A percentile compares a stretch with the other conserved stretches of the same genome.
phyloP scores from a whole-genome alignment of 2,797 vertebrate genomes.

The Thripadectes ignobilis region DNA sequence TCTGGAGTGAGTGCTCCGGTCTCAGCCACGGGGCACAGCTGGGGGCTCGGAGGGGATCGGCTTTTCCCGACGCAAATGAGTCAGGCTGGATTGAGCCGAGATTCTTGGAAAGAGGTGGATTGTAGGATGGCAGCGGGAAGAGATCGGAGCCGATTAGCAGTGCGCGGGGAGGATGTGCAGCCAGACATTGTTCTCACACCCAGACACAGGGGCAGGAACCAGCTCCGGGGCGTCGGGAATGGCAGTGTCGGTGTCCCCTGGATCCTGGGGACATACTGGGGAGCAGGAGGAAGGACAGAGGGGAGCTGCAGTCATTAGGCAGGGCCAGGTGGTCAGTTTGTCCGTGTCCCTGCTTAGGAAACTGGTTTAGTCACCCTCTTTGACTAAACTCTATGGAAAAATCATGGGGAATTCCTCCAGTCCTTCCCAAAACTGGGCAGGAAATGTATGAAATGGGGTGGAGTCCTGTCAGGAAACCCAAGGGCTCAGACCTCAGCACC shows the following conservation, averaged over 20 bases:
- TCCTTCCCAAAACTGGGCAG: background rate
- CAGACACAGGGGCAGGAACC: background rate
- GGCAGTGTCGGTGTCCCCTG: fast-evolving
- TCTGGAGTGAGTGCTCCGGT: background rate
- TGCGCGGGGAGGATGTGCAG: background rate
- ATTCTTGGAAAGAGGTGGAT: conserved; percentile 37
- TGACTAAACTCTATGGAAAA: background rate
- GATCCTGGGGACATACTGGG: background rate
- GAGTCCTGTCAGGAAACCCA: background rate
- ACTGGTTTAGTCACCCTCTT: background rate
- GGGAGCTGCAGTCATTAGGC: background rate
- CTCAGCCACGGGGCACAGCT: background rate
- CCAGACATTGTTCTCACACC: background rate
- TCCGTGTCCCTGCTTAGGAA: background rate
- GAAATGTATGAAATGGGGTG: background rate
- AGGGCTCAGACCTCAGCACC: background rate
- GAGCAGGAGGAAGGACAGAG: background rate
- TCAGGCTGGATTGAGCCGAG: background rate
- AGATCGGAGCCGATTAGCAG: background rate
- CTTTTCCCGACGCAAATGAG: background rate
- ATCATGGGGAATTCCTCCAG: background rate
- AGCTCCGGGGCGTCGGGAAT: background rate
- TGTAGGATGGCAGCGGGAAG: background rate
- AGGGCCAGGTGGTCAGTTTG: background rate
- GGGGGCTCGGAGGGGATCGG: background rate